phyloP scores from a whole-genome alignment of 2,113 vertebrate species.

The Rhagologus leucostigma region DNA sequence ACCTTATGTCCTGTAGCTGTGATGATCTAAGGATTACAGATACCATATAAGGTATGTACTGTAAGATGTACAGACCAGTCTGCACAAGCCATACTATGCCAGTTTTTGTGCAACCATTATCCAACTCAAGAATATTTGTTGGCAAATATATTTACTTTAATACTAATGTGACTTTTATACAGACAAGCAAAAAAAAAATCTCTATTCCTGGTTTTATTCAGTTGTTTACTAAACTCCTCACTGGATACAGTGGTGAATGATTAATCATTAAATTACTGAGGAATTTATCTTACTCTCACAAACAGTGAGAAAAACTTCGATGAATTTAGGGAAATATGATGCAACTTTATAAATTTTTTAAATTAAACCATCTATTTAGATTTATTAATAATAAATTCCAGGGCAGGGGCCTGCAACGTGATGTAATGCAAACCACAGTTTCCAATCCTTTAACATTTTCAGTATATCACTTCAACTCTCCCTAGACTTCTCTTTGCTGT shows the following conservation, averaged over 20 bases:
- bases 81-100: fast-evolving
- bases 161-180: not conserved
- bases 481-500: not conserved
- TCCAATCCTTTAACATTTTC: not conserved
- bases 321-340: not conserved
- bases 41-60: no score
- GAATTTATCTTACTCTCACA: not conserved
- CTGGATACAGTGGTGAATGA: not conserved
- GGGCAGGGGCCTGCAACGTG: not conserved
- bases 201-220: not conserved
- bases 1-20: not conserved
- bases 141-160: not conserved
- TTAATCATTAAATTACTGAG: not conserved
- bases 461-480: not conserved
- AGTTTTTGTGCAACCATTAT: not conserved
- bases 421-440: not conserved
- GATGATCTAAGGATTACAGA: not conserved
- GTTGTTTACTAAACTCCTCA: not conserved
- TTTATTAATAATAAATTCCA: not conserved
- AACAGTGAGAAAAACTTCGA: not conserved
- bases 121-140: not conserved
- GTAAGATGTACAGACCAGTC: not conserved
- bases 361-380: not conserved
- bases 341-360: not conserved
- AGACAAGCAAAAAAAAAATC: not conserved